Evolutionary conservation across 1,140 invertebrate genomes (phyloP).

Genomic region (Leucophenga varia): DNA sequence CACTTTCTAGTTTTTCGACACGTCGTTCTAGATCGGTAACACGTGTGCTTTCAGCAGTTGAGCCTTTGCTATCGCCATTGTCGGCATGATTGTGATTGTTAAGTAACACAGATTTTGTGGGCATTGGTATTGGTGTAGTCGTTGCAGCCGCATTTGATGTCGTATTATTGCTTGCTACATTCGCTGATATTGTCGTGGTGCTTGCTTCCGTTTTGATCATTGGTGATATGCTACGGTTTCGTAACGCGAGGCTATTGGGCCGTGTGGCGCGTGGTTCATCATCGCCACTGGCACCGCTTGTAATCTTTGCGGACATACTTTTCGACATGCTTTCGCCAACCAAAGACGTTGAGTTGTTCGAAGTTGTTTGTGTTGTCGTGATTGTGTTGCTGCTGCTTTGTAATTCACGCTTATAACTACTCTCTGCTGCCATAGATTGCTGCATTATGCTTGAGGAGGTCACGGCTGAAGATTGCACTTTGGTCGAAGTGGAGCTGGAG

Average conservation of each 20-base stretch:
- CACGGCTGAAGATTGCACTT: constrained; percentile 49
- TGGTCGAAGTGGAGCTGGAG: constrained; percentile 27
- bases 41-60: constrained; percentile 41
- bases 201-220: constrained; percentile 24
- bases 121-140: neutral
- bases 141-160: too few species aligned
- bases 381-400: constrained; percentile 37
- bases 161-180: too few species aligned
- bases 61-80: constrained; percentile 30
- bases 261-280: constrained; percentile 39
- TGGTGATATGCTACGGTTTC: constrained; percentile 49
- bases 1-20: constrained; percentile 63
- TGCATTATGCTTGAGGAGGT: constrained; percentile 39
- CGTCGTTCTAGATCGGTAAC: constrained; percentile 53
- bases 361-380: constrained; percentile 27
- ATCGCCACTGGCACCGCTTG: constrained; percentile 23
- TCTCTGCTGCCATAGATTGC: constrained; percentile 41
- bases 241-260: constrained; percentile 47
- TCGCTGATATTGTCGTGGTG: constrained; percentile 20
- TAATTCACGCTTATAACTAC: constrained; percentile 29
- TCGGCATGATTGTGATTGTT: constrained; percentile 20
- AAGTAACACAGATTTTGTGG: constrained; percentile 20
- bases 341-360: constrained; percentile 29
- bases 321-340: constrained; percentile 34
- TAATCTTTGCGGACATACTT: constrained; percentile 17